Percentiles rank a stretch among this genome's conserved stretches.
Conservation (phyloP, 2,888 invertebrate genomes). For the Rhagonycha fulva region DNA sequence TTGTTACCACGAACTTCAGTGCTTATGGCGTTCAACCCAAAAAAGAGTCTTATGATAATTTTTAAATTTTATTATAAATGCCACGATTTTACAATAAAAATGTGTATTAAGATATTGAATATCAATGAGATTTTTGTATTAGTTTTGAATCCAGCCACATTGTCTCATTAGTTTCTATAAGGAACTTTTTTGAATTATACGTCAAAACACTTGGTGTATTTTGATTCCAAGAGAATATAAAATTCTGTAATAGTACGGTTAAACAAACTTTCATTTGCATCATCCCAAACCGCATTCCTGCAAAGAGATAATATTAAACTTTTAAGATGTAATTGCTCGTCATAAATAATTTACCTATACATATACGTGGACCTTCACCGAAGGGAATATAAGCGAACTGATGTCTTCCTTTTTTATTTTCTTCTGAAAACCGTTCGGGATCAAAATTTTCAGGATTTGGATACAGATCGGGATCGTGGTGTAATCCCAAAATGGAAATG, state of each 20-base stretch:
- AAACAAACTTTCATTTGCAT: not conserved
- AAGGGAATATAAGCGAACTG: not conserved
- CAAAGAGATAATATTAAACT: not conserved
- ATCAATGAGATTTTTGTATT: too few relatives aligned
- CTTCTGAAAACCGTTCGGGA: not conserved
- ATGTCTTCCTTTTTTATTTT: not conserved
- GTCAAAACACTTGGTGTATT: not conserved
- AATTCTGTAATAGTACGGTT: not conserved
- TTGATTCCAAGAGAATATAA: not conserved
- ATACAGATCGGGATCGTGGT: not conserved
- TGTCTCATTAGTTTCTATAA: not conserved
- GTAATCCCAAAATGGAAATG: not conserved
- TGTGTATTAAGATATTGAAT: too few relatives aligned
- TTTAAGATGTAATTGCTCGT: not conserved
- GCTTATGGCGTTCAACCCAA: too few relatives aligned
- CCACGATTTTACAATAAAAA: too few relatives aligned
- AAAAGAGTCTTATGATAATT: too few relatives aligned
- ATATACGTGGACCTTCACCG: not conserved
- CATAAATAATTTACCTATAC: not conserved
- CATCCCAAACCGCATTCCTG: not conserved
- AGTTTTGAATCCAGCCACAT: not conserved
- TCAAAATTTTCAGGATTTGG: not conserved
- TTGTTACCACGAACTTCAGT: too few relatives aligned
- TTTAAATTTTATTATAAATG: too few relatives aligned
- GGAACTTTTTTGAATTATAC: not conserved